phyloP scores from a whole-genome alignment of 2,797 vertebrate species.

The Macrochelys suwanniensis region DNA sequence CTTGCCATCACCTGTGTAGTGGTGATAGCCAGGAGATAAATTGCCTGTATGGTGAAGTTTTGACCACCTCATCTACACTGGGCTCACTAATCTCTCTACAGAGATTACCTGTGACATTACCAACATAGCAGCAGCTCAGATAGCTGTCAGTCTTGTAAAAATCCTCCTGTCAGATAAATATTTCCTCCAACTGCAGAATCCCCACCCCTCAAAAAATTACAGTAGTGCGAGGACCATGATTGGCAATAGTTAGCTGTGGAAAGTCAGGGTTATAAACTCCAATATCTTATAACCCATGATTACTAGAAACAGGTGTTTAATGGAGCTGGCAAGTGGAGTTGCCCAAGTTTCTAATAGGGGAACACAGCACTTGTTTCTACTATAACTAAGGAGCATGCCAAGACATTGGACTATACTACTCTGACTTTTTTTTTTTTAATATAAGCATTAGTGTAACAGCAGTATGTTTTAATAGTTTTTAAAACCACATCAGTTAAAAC shows the following conservation, averaged over 20 bases:
- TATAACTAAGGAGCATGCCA: not conserved
- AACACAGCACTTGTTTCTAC: not conserved
- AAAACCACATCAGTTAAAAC: not conserved
- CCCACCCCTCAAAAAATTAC: not conserved
- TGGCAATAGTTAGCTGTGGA: not conserved
- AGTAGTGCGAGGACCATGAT: not conserved
- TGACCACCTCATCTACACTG: not conserved
- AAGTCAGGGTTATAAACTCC: not conserved
- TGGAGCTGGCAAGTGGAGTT: not conserved
- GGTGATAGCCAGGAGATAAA: not conserved
- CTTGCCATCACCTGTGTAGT: accelerated
- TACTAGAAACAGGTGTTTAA: not conserved
- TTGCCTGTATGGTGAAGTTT: conserved; percentile 37
- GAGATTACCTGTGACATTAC: conserved; percentile 26
- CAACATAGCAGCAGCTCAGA: not conserved
- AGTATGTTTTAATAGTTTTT: not conserved
- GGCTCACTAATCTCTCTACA: conserved; percentile 38
- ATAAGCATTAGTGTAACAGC: not conserved
- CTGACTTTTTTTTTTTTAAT: not conserved
- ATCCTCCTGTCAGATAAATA: not conserved
- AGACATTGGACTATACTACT: not conserved
- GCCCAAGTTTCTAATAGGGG: not conserved
- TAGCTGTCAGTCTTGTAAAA: not conserved
- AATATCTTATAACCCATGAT: not conserved
- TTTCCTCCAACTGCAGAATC: not conserved